These are phyloP conservation scores for Cyrtonyx montezumae DNA, from an alignment of 2,113 vertebrate genomes.

Conservation along the genomic window DNA sequence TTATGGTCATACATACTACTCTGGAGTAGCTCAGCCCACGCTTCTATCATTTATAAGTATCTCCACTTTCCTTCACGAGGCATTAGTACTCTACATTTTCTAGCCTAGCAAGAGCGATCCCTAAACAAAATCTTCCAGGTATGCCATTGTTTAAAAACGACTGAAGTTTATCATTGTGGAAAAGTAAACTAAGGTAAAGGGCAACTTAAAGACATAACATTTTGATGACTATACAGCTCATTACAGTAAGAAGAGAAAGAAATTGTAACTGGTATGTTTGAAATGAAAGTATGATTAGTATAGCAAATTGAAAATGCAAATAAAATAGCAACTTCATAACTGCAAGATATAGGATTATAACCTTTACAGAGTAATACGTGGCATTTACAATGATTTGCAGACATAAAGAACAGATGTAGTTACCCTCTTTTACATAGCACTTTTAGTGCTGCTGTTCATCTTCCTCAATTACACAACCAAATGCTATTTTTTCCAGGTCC, in stretches of 20 bases:
- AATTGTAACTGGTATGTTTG: not conserved
- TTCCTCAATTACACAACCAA: conserved; percentile 25
- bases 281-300: not conserved
- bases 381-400: not conserved
- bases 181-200: not conserved
- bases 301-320: conserved; percentile 12
- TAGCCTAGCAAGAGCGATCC: not conserved
- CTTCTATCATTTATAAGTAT: not conserved
- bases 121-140: not conserved
- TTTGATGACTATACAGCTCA: not conserved
- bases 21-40: not conserved
- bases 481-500: not conserved
- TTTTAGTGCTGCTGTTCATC: not conserved
- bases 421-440: not conserved
- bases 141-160: not conserved
- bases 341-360: not conserved
- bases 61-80: not conserved
- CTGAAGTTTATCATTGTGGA: too few relatives aligned
- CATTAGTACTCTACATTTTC: not conserved
- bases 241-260: not conserved
- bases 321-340: not conserved
- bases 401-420: not conserved
- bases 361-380: not conserved
- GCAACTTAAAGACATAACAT: not conserved
- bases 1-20: not conserved